Conservation (phyloP, 2,113 vertebrate genomes). For the Lathamus discolor region DNA sequence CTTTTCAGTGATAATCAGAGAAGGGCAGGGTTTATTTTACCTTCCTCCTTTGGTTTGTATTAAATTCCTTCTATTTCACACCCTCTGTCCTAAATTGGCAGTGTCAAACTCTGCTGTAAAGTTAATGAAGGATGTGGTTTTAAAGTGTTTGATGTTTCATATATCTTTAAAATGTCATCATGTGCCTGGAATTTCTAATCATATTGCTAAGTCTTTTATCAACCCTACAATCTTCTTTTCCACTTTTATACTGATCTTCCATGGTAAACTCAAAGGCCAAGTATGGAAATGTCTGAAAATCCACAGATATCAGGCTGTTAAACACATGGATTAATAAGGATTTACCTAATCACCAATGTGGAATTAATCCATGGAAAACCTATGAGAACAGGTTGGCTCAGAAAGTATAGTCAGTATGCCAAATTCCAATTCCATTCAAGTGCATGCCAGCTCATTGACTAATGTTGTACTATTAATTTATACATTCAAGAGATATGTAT, state of each 20-base stretch:
- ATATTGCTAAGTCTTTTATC: background rate
- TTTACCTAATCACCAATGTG: background rate
- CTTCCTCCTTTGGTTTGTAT: background rate
- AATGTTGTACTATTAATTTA: background rate
- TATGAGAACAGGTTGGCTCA: background rate
- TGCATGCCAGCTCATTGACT: background rate
- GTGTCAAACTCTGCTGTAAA: constrained; percentile 36
- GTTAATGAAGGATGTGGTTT: constrained; percentile 50
- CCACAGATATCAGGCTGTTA: background rate
- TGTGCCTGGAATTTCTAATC: constrained; percentile 20
- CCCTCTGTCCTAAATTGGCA: background rate
- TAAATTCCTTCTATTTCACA: constrained; percentile 49
- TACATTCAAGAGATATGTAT: background rate
- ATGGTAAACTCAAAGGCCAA: background rate
- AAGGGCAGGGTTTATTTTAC: background rate
- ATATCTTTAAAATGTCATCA: constrained; percentile 1
- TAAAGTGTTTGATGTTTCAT: constrained; percentile 44
- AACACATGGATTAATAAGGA: background rate
- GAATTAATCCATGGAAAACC: background rate
- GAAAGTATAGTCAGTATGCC: background rate
- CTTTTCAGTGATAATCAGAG: background rate
- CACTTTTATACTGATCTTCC: background rate
- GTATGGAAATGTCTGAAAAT: background rate
- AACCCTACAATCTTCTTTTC: background rate
- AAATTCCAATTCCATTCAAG: background rate